Evolutionary conservation across 2,113 vertebrate genomes (phyloP).

Genomic region (Oostethus manadensis): DNA sequence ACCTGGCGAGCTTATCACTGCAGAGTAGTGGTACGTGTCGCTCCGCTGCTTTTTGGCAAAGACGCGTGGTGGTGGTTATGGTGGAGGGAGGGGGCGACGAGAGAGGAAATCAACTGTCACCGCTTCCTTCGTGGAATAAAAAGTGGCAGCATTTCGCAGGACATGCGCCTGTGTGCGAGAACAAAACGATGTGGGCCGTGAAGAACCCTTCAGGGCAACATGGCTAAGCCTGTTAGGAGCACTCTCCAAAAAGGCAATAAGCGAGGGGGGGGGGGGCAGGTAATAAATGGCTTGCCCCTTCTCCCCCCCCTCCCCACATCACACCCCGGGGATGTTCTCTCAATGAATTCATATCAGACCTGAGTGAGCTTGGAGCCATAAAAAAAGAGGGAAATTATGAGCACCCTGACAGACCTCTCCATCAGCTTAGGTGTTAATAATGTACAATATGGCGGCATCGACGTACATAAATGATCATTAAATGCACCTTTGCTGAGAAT

Average conservation of each 20-base stretch:
- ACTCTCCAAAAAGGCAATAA: slow-evolving; percentile 59
- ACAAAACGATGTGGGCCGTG: slow-evolving; percentile 47
- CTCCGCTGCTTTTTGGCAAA: slow-evolving; percentile 1
- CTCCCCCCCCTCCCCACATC: background rate
- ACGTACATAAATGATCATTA: slow-evolving; percentile 59
- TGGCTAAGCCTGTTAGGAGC: slow-evolving; percentile 60
- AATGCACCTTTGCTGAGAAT: slow-evolving; percentile 46
- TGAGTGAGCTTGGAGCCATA: slow-evolving; percentile 60
- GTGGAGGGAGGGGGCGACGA: background rate
- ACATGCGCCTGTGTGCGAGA: slow-evolving; percentile 30
- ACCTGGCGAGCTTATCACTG: slow-evolving; percentile 53
- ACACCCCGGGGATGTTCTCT: slow-evolving; percentile 51
- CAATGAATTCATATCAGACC: slow-evolving; percentile 65
- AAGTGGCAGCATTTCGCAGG: slow-evolving; percentile 18
- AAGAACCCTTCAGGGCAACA: slow-evolving; percentile 54
- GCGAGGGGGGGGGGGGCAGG: slow-evolving; percentile 40
- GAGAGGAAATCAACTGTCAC: slow-evolving; percentile 15
- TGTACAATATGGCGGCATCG: slow-evolving; percentile 49
- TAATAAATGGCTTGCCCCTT: slow-evolving; percentile 58
- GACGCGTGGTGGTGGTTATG: background rate
- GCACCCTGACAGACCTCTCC: slow-evolving; percentile 61
- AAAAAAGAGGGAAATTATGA: slow-evolving; percentile 71
- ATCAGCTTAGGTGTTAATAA: slow-evolving; percentile 66
- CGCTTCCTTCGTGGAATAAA: slow-evolving; percentile 6
- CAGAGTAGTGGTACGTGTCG: slow-evolving; percentile 47